A percentile compares a stretch with the other conserved stretches of the same genome.
Conservation (phyloP, 2,888 invertebrate species). For the Cephus rjabovi region DNA sequence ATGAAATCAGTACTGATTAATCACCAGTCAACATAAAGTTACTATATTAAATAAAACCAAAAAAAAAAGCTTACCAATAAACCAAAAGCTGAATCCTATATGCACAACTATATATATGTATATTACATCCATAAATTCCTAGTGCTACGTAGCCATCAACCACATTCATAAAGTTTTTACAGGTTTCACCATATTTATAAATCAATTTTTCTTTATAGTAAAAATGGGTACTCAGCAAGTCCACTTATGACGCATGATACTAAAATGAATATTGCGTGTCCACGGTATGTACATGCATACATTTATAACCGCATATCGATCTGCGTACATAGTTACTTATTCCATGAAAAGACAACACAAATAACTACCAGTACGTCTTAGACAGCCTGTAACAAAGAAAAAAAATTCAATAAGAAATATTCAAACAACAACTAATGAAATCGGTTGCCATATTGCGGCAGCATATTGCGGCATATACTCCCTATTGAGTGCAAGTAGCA, state of each 20-base stretch:
- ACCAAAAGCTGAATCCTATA: no score
- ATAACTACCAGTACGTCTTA: neutral
- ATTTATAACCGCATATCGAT: neutral
- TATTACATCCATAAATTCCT: no score
- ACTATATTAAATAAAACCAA: neutral
- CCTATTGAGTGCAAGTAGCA: neutral
- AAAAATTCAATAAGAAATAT: neutral
- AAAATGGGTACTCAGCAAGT: no score
- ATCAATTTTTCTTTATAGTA: no score
- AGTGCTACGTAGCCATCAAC: no score
- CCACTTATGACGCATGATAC: no score
- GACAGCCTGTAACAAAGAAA: neutral
- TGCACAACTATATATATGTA: no score
- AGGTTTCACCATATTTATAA: no score
- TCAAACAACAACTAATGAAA: neutral
- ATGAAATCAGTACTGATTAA: neutral
- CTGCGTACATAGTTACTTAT: neutral
- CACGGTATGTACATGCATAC: neutral
- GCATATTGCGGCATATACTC: neutral
- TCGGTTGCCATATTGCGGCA: neutral
- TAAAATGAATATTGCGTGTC: neutral
- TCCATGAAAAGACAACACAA: neutral
- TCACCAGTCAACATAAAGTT: neutral
- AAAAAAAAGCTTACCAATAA: neutral
- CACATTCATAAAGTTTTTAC: no score